Conservation (phyloP, 2,888 invertebrate species). For the Criorhina ranunculi region DNA sequence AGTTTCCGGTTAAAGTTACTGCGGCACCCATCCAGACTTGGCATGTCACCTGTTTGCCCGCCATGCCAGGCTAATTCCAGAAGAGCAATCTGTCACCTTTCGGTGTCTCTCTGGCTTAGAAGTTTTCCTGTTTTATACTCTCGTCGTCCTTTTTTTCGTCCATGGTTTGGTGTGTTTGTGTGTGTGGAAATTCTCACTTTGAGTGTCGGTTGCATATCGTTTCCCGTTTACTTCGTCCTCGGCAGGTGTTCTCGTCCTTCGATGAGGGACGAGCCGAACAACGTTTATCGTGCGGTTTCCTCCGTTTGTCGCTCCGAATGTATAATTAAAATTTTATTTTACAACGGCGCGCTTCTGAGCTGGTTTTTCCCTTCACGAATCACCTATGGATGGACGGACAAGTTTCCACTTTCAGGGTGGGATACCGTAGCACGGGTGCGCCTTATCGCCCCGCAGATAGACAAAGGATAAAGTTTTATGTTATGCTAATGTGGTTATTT, state of each 20-base stretch:
- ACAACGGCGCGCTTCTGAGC: constrained; percentile 24
- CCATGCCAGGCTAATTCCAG: constrained; percentile 51
- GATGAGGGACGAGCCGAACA: background rate
- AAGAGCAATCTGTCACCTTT: constrained; percentile 75
- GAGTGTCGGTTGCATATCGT: constrained; percentile 52
- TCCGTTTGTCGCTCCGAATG: constrained; percentile 56
- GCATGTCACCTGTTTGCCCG: constrained; percentile 57
- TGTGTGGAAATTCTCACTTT: constrained; percentile 50
- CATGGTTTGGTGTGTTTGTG: constrained; percentile 13
- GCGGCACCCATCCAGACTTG: background rate
- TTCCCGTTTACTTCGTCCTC: background rate
- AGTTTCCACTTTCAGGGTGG: background rate
- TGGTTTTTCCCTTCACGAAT: constrained; percentile 10
- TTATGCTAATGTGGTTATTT: constrained; percentile 73
- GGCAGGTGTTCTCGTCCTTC: background rate
- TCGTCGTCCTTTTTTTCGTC: background rate
- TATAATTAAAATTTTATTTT: constrained; percentile 69
- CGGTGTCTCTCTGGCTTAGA: constrained; percentile 56
- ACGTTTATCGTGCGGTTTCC: constrained; percentile 57
- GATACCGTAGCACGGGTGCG: background rate
- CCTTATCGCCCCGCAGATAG: constrained; percentile 37
- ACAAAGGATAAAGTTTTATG: constrained; percentile 70
- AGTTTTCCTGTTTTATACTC: constrained; percentile 49
- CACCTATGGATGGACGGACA: constrained; percentile 47
- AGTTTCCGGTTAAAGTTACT: constrained; percentile 66